Percentiles rank a stretch among this genome's conserved stretches.
These are phyloP conservation scores for Microcebus lehilahytsara DNA, from an alignment of 2,113 vertebrate genomes.

Conservation along the genomic window DNA sequence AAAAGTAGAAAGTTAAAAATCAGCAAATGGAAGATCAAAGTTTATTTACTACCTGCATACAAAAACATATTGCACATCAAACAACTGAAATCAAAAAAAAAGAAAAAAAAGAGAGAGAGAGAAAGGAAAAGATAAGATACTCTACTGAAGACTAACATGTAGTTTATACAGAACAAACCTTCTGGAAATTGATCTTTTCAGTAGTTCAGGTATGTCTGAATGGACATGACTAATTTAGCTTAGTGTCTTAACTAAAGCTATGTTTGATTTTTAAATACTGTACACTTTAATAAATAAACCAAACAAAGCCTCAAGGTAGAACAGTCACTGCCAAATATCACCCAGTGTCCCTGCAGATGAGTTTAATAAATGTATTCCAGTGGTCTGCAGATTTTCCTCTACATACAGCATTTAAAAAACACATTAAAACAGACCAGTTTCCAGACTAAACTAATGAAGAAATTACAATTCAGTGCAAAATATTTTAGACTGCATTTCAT, in stretches of 20 bases:
- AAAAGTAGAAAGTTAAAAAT: conserved; percentile 85
- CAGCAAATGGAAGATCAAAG: conserved; percentile 97
- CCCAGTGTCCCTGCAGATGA: conserved; percentile 93
- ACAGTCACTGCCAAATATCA: conserved; percentile 94
- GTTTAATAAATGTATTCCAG: conserved; percentile 88
- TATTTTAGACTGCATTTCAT: conserved; percentile 94
- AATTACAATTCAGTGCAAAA: conserved; percentile 99
- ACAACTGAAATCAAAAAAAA: conserved; percentile 95
- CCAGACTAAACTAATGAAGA: conserved; percentile 94
- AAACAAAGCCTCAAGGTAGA: conserved; percentile 95
- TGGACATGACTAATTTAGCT: conserved; percentile 92
- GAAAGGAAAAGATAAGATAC: conserved; percentile 84
- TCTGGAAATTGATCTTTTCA: conserved; percentile 97
- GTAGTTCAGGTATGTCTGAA: conserved; percentile 95
- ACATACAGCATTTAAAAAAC: conserved; percentile 91
- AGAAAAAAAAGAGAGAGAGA: conserved; percentile 54
- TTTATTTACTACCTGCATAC: conserved; percentile 99
- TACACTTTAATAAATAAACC: conserved; percentile 99
- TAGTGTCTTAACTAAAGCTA: conserved; percentile 95
- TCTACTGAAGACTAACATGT: conserved; percentile 91
- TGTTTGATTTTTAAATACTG: conserved; percentile 99
- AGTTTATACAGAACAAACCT: conserved; percentile 92
- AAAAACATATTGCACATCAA: conserved; percentile 99
- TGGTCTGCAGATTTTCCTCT: conserved; percentile 87
- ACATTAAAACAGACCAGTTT: conserved; percentile 95